Evolutionary conservation across 2,888 invertebrate genomes (phyloP), one percentile per base, ranked within the genome.

Genomic region (Acronicta alni): DNA sequence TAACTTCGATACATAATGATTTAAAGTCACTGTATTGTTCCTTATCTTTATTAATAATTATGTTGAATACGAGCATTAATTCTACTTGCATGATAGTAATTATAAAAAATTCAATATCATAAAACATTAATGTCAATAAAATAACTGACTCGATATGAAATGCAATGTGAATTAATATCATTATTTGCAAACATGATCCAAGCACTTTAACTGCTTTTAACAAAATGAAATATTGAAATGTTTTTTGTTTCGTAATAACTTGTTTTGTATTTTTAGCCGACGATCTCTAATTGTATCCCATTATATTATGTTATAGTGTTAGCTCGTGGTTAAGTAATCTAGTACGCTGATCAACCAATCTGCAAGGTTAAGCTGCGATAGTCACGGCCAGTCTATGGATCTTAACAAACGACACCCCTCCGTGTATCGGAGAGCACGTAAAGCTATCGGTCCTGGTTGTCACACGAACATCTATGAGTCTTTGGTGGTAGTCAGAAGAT

Each of bases 81-180:
- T 46, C n/a, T 16, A 45, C 20, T 51, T 35, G 64, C 35, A 54
- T 39, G 56, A 43, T 63, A n/a, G n/a, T n/a, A 46, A 66, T 51
- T 12, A 66, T 46, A 51, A 63, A 70, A 69, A 70, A 69, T 46
- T 42, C 46, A 63, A 47, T 66, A 56, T 56, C 56, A 56, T 66
- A 44, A 69, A 70, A 37, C 26, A 69, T 37, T 39, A 8, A 41
- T 35, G 32, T 49, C 64, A 42, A 55, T 46, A 52, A 39, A 46
- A 54, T 14, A 46, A 63, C 56, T 26, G 35, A 15, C 63, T 43
- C 38, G 42, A 66, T 63, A 44, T 63, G 49, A 70, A 56, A 63
- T 56, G 56, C 16, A 35, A 49, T 42, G 37, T 68, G 53, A 38
- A 63, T 55, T 45, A 32, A 32, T 65, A 57, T 45, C 30, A 20